These are phyloP conservation scores for Metaphire vulgaris DNA, from an alignment of 1,140 invertebrate species.

Conservation along the genomic window DNA sequence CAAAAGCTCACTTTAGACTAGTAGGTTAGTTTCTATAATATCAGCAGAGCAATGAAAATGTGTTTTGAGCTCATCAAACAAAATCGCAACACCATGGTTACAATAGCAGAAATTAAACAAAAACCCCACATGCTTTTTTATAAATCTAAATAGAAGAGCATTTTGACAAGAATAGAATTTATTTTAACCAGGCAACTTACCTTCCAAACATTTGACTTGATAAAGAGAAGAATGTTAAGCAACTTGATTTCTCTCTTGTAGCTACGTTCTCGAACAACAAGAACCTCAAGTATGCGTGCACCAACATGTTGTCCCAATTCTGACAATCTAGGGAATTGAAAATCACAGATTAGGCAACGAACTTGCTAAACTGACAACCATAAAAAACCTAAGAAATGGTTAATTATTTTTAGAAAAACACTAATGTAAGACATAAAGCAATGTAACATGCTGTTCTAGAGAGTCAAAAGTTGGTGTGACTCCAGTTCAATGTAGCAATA, in stretches of 20 bases:
- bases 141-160: no score
- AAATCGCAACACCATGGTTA: no score
- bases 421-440: not conserved
- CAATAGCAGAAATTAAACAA: no score
- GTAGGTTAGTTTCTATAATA: no score
- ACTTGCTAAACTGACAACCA: not conserved
- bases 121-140: no score
- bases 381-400: not conserved
- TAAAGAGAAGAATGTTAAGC: constrained; percentile 87
- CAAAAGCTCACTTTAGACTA: no score
- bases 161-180: no score
- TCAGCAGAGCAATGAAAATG: no score
- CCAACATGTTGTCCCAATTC: constrained; percentile 93
- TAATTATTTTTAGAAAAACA: not conserved
- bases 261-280: constrained; percentile 84
- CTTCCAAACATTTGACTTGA: constrained; percentile 96
- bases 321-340: constrained; percentile 68
- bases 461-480: not conserved
- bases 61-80: no score
- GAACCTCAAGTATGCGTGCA: constrained; percentile 80
- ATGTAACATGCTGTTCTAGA: not conserved
- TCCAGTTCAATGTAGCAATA: not conserved
- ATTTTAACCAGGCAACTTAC: no score
- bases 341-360: constrained; percentile 1
- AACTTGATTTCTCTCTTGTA: constrained; percentile 93